Evolutionary conservation across 2,888 invertebrate genomes (phyloP), one percentile per base, ranked within the genome.

Genomic region (Calliphora vomitoria): DNA sequence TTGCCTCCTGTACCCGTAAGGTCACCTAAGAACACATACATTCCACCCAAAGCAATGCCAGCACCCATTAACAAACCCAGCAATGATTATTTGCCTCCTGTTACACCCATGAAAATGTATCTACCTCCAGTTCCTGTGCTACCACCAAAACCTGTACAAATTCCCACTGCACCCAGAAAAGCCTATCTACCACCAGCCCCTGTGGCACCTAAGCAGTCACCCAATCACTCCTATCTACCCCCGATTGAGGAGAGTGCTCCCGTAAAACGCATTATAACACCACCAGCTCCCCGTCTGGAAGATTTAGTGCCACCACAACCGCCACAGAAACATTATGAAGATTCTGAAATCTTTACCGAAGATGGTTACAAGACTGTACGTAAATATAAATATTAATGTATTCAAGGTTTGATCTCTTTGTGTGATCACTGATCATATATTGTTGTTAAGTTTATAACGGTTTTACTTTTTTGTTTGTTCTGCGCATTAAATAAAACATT

Each of bases 181-280:
- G 10, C 50, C 31, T 85, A 86, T 25, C 18, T 83, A 13, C 81
- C 85, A 50, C 88, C 87, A 20, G 78, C 62, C 38, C 55, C 86
- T 15, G 53, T 71, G 50, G 58, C 68, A n/a, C 68, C 60, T 10
- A 25, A 31, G 18, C 47, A 60, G 4, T 10, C 44, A 20, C 79
- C 79, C 20, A 38, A 4, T 2, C 64, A 81, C 53, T 15, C 25
- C 6, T 81, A 81, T 50, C 64, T 81, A 13, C 81, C 81, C 3
- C 64, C 81, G 1, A n/a, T 10, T 11, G 53, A 72, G 5, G 20
- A 50, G 1, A 58, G 6, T 69, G 35, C 64, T 10, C 35, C 62
- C 1, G 62, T 20, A 8, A 64, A 53, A 25, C 81, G 41, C 4
- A 72, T 81, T 53, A 74, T 74, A 8, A 81, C 81, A 5, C 81